These are phyloP conservation scores for Bombylius major DNA, from an alignment of 2,888 invertebrate genomes.

Conservation along the genomic window DNA sequence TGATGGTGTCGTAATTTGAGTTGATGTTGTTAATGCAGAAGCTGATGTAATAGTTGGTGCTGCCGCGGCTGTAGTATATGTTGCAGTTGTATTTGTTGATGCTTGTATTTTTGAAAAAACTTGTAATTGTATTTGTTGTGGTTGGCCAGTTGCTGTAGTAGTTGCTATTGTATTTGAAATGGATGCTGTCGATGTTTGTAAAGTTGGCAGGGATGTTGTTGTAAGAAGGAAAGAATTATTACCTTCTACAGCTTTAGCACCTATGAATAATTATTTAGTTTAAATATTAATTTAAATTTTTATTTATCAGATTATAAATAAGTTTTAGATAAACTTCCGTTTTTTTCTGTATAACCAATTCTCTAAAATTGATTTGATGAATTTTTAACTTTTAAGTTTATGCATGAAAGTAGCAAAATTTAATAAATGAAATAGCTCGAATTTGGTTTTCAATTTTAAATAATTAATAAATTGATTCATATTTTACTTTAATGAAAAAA, in stretches of 20 bases:
- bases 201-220: conserved; percentile 9
- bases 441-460: too few relatives aligned
- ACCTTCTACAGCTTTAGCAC: conserved; percentile 7
- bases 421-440: too few relatives aligned
- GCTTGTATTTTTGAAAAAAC: not conserved
- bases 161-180: not conserved
- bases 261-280: not conserved
- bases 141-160: conserved; percentile 1
- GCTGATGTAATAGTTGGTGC: conserved; percentile 3
- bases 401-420: too few relatives aligned
- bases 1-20: conserved; percentile 34
- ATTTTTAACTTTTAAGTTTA: too few relatives aligned
- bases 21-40: conserved; percentile 9
- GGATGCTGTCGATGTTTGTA: conserved; percentile 3
- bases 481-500: too few relatives aligned
- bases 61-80: conserved; percentile 8
- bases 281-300: too few relatives aligned
- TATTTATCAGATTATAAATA: too few relatives aligned
- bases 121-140: not conserved
- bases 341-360: too few relatives aligned
- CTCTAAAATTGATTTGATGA: too few relatives aligned
- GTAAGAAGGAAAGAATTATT: conserved; percentile 12
- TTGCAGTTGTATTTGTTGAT: conserved; percentile 11
- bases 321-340: too few relatives aligned
- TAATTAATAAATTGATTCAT: too few relatives aligned